Percentiles rank a stretch among this genome's conserved stretches.
These are phyloP conservation scores for Hypsopygia costalis DNA, from an alignment of 2,888 invertebrate species.

Conservation along the genomic window DNA sequence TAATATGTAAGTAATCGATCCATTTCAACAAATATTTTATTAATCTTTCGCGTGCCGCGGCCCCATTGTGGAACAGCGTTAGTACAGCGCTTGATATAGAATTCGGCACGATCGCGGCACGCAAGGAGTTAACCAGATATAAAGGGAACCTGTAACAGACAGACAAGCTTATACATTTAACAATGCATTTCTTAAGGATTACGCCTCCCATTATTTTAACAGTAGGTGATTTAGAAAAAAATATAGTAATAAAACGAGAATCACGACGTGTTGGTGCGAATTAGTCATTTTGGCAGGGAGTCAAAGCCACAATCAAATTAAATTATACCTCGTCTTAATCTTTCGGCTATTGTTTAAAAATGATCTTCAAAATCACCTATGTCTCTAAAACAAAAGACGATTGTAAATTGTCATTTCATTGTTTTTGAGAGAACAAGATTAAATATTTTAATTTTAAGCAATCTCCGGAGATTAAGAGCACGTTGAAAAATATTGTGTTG, in stretches of 20 bases:
- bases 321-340: conserved; percentile 56
- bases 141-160: too few relatives aligned
- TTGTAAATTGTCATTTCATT: conserved; percentile 33
- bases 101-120: too few relatives aligned
- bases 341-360: conserved; percentile 62
- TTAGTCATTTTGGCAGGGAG: conserved; percentile 73
- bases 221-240: conserved; percentile 48
- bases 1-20: too few relatives aligned
- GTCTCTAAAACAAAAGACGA: conserved; percentile 29
- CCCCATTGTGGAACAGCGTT: too few relatives aligned
- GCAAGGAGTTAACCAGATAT: too few relatives aligned
- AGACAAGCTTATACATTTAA: too few relatives aligned
- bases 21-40: too few relatives aligned
- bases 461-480: conserved; percentile 70
- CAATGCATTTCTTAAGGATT: background rate
- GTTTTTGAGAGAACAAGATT: conserved; percentile 51
- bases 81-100: too few relatives aligned
- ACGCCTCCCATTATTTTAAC: conserved; percentile 36
- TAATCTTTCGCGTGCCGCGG: too few relatives aligned
- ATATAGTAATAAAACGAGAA: conserved; percentile 56
- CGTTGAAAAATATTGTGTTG: conserved; percentile 71
- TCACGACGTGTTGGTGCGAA: conserved; percentile 53
- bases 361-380: conserved; percentile 49
- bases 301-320: conserved; percentile 64
- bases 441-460: conserved; percentile 65